Percentiles rank a stretch among this genome's conserved stretches.
Conservation (phyloP, 2,113 vertebrate species). For the Pituophis catenifer region DNA sequence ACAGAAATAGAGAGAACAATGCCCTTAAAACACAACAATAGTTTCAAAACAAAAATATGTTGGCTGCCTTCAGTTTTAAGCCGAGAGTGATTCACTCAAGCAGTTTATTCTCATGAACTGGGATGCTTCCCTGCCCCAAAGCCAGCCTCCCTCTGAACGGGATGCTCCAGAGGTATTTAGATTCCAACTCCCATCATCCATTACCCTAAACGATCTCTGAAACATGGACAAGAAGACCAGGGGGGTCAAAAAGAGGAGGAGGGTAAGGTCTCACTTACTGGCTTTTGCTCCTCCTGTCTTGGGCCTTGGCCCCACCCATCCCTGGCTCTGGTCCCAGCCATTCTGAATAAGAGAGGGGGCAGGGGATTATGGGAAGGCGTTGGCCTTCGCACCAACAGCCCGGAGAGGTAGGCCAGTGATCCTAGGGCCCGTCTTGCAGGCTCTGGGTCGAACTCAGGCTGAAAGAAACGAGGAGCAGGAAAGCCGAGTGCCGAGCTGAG, state of each 20-base stretch:
- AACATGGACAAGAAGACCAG: neutral
- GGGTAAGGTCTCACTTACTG: neutral
- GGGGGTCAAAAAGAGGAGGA: neutral
- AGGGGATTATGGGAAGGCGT: neutral
- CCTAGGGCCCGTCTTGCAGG: neutral
- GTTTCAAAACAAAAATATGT: neutral
- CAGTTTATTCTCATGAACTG: neutral
- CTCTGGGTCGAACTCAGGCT: neutral
- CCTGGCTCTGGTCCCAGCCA: neutral
- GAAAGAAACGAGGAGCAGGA: neutral
- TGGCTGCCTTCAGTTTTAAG: neutral
- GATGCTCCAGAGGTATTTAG: neutral
- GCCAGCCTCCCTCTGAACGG: neutral
- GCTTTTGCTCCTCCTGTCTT: neutral
- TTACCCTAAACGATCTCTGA: neutral
- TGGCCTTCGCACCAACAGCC: neutral
- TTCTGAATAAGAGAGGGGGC: neutral
- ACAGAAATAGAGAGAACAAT: neutral
- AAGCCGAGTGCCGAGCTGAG: neutral
- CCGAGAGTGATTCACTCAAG: neutral
- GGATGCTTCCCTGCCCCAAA: neutral
- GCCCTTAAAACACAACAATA: neutral
- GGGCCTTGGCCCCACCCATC: neutral
- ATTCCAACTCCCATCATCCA: neutral
- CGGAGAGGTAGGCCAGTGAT: neutral